Conservation (phyloP, 2,888 invertebrate species). For the Glyphotaelius pellucidus region DNA sequence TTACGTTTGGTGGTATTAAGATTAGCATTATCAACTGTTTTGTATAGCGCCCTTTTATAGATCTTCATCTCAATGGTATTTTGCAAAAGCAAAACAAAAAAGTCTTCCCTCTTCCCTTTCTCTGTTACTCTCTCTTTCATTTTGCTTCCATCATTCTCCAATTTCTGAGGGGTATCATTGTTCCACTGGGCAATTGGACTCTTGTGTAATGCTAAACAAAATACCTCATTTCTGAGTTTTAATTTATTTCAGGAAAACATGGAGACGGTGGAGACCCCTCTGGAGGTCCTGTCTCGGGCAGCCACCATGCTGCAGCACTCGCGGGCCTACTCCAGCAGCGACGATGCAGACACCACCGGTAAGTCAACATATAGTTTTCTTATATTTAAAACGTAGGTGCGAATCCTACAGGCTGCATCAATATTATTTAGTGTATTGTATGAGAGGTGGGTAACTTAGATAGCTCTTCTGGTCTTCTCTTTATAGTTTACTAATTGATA, state of each 20-base stretch:
- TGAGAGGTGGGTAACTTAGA: no score
- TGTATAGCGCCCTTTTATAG: not conserved
- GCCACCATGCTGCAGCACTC: conserved; percentile 93
- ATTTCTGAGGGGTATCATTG: not conserved
- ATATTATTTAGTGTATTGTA: no score
- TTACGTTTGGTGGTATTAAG: not conserved
- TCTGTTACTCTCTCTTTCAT: not conserved
- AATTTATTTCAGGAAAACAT: conserved; percentile 69
- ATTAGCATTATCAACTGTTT: not conserved
- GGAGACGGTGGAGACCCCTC: conserved; percentile 88
- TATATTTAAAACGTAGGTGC: no score
- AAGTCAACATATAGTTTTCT: conserved; percentile 68
- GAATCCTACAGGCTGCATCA: no score
- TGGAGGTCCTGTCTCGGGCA: conserved; percentile 92
- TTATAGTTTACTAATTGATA: no score
- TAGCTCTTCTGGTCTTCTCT: no score
- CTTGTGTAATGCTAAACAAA: not conserved
- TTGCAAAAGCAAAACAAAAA: not conserved
- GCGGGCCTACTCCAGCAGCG: conserved; percentile 74
- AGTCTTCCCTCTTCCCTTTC: no score
- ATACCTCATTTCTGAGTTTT: not conserved
- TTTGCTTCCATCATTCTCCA: not conserved
- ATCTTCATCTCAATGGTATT: not conserved
- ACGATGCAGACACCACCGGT: conserved; percentile 78
- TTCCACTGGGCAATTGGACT: not conserved